These are phyloP conservation scores for Allacma fusca DNA, from an alignment of 2,888 invertebrate genomes.

Conservation along the genomic window DNA sequence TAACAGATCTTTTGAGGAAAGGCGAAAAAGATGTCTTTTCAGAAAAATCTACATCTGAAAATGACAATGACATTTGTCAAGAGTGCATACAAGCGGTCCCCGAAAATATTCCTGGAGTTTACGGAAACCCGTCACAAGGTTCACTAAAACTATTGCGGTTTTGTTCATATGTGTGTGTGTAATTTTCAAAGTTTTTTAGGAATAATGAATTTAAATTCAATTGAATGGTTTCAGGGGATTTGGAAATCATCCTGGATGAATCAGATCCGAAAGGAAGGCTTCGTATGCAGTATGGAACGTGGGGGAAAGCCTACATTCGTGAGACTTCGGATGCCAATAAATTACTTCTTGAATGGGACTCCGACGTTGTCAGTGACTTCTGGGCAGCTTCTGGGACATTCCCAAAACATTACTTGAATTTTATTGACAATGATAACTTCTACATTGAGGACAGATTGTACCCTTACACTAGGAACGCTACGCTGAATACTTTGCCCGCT, in stretches of 20 bases:
- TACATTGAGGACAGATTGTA: not conserved
- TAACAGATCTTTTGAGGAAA: no score
- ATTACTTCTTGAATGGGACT: slow-evolving; percentile 14
- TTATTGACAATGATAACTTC: slow-evolving; percentile 10
- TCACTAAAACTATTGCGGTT: no score
- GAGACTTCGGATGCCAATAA: not conserved
- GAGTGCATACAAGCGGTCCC: no score
- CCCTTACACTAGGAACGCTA: slow-evolving; percentile 19
- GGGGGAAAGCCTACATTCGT: slow-evolving; percentile 23
- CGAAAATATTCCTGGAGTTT: slow-evolving; percentile 14
- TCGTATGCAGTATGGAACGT: slow-evolving; percentile 23
- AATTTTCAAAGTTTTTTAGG: no score
- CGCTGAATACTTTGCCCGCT: slow-evolving; percentile 37
- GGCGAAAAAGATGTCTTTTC: no score
- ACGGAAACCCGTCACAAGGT: slow-evolving; percentile 10
- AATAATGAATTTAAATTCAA: no score
- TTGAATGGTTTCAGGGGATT: slow-evolving; percentile 26
- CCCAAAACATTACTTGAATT: not conserved
- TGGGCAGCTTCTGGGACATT: not conserved
- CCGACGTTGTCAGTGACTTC: slow-evolving; percentile 44
- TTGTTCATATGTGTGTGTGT: no score
- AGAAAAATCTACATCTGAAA: no score
- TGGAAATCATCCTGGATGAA: slow-evolving; percentile 18
- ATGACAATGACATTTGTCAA: no score
- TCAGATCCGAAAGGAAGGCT: slow-evolving; percentile 13